Evolutionary conservation across 1,140 invertebrate species (phyloP), one percentile per base, ranked within the genome.

Genomic region (Pomacea maculata): DNA sequence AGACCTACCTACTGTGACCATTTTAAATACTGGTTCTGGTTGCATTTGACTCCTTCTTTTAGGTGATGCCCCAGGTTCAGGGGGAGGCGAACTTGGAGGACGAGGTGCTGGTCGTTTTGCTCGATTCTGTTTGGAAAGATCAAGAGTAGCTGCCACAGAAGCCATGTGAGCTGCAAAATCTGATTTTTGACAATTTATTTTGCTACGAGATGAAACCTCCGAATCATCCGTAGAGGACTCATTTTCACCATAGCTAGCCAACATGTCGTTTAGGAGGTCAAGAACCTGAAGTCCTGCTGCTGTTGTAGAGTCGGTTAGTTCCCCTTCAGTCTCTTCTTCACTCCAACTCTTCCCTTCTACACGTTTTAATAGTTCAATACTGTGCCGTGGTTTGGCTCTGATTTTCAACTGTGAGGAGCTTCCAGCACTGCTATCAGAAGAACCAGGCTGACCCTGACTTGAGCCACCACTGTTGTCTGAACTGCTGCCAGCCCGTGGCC

Each of bases 101-200:
- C 86, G 83, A 5, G 88, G 88, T 9, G 89, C 88, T 52, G 84
- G 86, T 12, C 86, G 83, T 79, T 87, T 88, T 14, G 79, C 80
- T 77, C 86, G 84, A 54, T 86, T 83, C 63, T 87, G 83, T 57
- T 86, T 86, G 17, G 78, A 83, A 0, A 87, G 73, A 71, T 87
- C 85, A 25, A 88, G 78, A 57, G 72, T 85, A 0, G 86, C 87
- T 7, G 89, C 88, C 17, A 89, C 83, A 21, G 86, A 85, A 25
- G 85, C 88, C 84, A 89, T 86, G 67, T 84, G 86, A 14, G 86
- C 85, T 78, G 89, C 88, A n/a, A 88, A 85, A 45, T 86, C 85
- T 55, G 82, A 81, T 11, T 61, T 61, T 61, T 61, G 57, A 61
- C 57, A 61, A 61, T 61, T 61, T 61, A 61, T 2, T 17, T 61